Base-by-base conservation (phyloP, 2,888 invertebrate species). In the Leuctra nigra region DNA sequence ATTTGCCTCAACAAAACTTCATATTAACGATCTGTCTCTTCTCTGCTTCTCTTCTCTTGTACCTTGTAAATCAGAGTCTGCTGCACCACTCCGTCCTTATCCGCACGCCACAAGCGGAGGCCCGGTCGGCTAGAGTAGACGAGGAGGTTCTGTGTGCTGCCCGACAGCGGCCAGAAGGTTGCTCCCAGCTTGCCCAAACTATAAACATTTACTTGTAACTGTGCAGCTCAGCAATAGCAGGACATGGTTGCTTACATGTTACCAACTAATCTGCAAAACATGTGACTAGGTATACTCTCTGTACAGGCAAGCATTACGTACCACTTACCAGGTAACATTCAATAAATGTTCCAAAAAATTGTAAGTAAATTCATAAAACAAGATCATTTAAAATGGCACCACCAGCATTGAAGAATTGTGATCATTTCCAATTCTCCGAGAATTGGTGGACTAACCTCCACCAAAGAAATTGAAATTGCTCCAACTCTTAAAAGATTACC, bases 41-140 rank as follows among this genome's bases (percentile, higher is more conserved):
- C 29, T 29, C 29, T 11, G 6, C 11, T 7, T 29, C 11, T 29
- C 11, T 29, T 29, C 29, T 29, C 29, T 29, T 11, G 55, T 68
- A 84, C 91, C 76, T 90, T 90, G 69, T 92, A 92, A 22, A 93
- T 78, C 46, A 91, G 74, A 0, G 94, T 94, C 72, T 87, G 87
- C 55, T 81, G 77, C n/a, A 95, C 94, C 61, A 80, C 79, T 1
- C 94, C 94, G 29, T 73, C 69, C 20, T 76, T 70, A 72, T 87
- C 84, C 0, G 92, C 84, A 57, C 87, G 76, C 94, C 94, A 95
- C 64, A 94, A 76, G 36, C 94, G 76, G 59, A 88, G 75, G 6
- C 92, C 92, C 16, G 92, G 88, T 25, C 94, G 79, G 53, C 87
- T 84, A 66, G 91, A 87, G 73, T 83, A 89, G 54, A 89, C 77